These are phyloP conservation scores for Brachionus manjavacas DNA, from an alignment of 1,140 invertebrate species.

Conservation along the genomic window DNA sequence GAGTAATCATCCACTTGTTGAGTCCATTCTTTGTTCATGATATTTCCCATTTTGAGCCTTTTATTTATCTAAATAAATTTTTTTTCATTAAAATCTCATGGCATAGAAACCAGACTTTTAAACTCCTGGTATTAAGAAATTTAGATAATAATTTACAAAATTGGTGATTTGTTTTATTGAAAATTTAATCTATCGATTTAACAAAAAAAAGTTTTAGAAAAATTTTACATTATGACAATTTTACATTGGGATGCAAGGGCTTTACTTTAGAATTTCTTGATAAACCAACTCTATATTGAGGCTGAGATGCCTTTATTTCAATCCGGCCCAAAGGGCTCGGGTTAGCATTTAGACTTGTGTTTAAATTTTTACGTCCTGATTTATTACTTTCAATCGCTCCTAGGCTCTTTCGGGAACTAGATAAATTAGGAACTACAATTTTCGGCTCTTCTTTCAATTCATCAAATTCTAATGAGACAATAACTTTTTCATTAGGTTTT, in stretches of 20 bases:
- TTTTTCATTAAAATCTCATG: background rate
- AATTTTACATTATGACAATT: background rate
- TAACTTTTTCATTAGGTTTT: background rate
- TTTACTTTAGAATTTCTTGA: slow-evolving; percentile 19
- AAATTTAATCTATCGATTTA: background rate
- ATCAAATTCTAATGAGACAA: slow-evolving; percentile 15
- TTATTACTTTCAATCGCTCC: background rate
- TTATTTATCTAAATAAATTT: background rate
- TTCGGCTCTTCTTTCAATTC: background rate
- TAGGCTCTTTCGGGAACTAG: background rate
- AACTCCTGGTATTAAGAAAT: background rate
- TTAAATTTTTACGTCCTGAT: background rate
- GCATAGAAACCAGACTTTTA: background rate
- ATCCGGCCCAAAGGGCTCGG: slow-evolving; percentile 18
- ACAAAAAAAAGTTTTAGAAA: slow-evolving; percentile 19
- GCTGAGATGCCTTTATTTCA: slow-evolving; percentile 1
- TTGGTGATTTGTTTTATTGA: background rate
- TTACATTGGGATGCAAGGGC: slow-evolving; percentile 15
- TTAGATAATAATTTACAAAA: background rate
- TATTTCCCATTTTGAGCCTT: background rate
- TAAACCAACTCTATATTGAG: background rate
- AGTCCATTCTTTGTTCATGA: slow-evolving; percentile 28
- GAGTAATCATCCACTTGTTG: slow-evolving; percentile 21
- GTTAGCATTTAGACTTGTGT: background rate
- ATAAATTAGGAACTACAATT: background rate